Conservation (phyloP, 2,888 invertebrate genomes). For the Phania funesta region DNA sequence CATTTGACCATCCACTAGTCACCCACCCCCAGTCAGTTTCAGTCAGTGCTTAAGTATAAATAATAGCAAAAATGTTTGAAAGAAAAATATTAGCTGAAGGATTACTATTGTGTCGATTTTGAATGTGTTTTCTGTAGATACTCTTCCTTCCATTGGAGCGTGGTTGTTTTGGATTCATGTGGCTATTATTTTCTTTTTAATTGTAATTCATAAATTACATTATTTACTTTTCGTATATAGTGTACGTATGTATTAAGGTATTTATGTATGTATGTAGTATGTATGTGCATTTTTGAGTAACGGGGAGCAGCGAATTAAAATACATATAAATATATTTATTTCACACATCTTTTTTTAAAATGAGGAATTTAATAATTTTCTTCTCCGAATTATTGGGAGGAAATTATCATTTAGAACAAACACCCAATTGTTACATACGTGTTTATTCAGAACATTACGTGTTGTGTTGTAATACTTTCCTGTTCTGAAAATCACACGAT, state of each 20-base stretch:
- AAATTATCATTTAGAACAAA: no score
- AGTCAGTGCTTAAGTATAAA: constrained; percentile 7
- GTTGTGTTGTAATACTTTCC: no score
- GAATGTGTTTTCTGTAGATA: constrained; percentile 1
- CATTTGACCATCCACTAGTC: constrained; percentile 25
- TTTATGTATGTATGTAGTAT: no score
- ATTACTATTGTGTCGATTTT: constrained; percentile 55
- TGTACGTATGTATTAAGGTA: neutral
- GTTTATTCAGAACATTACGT: no score
- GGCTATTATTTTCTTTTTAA: constrained; percentile 76
- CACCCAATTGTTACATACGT: no score
- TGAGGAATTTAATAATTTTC: no score
- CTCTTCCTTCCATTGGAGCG: constrained; percentile 39
- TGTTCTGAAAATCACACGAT: no score
- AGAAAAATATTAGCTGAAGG: neutral
- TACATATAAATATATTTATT: no score
- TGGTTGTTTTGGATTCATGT: constrained; percentile 67
- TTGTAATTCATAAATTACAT: constrained; percentile 79
- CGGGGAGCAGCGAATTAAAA: no score
- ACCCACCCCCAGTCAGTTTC: constrained; percentile 22
- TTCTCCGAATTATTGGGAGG: no score
- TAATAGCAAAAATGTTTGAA: neutral
- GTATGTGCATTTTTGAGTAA: no score
- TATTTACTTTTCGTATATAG: constrained; percentile 68
- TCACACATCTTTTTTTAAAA: no score